Evolutionary conservation across 2,113 vertebrate genomes (phyloP).

Genomic region (Probosciger aterrimus): DNA sequence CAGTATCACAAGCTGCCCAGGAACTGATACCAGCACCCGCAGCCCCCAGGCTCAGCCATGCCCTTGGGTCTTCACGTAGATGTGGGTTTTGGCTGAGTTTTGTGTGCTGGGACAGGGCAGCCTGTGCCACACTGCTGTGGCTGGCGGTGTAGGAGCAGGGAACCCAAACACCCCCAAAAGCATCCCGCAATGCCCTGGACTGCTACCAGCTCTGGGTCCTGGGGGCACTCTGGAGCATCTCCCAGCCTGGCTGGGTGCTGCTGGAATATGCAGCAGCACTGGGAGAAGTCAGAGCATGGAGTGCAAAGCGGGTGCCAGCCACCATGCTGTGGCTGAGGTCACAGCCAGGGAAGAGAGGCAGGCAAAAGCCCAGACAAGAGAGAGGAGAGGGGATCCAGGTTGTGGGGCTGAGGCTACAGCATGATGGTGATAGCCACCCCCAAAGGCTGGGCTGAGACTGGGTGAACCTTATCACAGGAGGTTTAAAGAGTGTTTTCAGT

Average conservation of each 20-base stretch:
- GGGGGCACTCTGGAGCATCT: neutral
- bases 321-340: accelerated
- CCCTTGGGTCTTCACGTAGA: accelerated
- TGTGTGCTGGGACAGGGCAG: neutral
- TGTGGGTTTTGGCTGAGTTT: neutral
- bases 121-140: neutral
- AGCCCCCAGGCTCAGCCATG: neutral
- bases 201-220: neutral
- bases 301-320: neutral
- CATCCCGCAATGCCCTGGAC: accelerated
- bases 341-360: accelerated
- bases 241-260: accelerated
- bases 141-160: neutral
- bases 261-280: neutral
- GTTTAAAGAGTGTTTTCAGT: neutral
- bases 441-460: neutral
- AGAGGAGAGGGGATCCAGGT: neutral
- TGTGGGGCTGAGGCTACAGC: accelerated
- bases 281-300: neutral
- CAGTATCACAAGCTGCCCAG: neutral
- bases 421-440: accelerated
- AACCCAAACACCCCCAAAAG: neutral
- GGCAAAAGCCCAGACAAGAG: neutral
- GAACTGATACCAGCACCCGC: neutral
- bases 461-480: neutral